phyloP scores from a whole-genome alignment of 2,113 vertebrate genomes.

The Oceanites oceanicus region DNA sequence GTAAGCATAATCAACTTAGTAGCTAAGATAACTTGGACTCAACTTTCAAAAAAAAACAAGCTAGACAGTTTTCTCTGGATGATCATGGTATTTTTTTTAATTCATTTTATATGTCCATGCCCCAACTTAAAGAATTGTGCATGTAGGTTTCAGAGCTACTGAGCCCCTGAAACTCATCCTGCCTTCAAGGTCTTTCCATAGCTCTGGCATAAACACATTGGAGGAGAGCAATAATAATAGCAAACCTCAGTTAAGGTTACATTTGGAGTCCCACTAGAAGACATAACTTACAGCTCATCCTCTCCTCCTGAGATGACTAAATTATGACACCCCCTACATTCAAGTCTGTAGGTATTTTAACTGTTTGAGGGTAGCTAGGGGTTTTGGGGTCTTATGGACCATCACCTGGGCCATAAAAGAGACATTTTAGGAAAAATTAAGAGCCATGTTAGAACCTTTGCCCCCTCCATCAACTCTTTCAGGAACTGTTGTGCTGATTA shows the following conservation, averaged over 20 bases:
- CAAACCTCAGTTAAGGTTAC: neutral
- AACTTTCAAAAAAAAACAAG: neutral
- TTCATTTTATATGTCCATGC: neutral
- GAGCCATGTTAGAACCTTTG: neutral
- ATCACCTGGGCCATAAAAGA: neutral
- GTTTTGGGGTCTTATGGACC: neutral
- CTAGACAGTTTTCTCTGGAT: neutral
- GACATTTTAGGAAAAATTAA: neutral
- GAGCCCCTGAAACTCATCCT: neutral
- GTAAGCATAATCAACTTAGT: neutral
- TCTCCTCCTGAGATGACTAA: neutral
- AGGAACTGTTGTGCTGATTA: neutral
- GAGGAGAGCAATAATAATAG: neutral
- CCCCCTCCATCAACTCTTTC: neutral
- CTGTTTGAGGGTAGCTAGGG: neutral
- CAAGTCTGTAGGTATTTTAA: neutral
- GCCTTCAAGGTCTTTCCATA: neutral
- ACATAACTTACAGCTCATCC: neutral
- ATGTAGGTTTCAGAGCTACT: neutral
- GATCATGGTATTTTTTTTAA: neutral
- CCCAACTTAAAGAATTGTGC: neutral
- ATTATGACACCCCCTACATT: neutral
- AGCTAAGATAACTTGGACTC: neutral
- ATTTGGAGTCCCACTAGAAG: neutral
- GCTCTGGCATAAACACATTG: neutral